Percentiles rank a stretch among this genome's conserved stretches.
These are phyloP conservation scores for Epinephelus coioides DNA, from an alignment of 2,797 vertebrate species.

Conservation along the genomic window DNA sequence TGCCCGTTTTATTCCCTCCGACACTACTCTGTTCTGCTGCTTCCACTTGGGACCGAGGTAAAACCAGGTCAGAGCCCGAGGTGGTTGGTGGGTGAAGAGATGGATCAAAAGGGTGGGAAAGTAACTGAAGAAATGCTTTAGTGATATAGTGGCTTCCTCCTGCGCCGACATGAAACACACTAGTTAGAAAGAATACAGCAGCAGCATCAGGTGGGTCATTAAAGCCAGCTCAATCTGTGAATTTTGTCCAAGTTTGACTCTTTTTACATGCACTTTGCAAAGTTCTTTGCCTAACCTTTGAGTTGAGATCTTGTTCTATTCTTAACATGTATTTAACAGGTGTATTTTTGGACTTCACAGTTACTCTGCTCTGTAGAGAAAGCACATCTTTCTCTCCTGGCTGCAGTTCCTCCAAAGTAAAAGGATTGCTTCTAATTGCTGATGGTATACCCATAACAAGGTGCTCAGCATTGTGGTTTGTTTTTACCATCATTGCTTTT, in stretches of 20 bases:
- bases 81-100: conserved; percentile 31
- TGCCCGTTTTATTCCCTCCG: conserved; percentile 21
- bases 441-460: conserved; percentile 8
- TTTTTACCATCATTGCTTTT: conserved; percentile 14
- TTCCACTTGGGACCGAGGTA: conserved; percentile 35
- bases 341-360: conserved; percentile 8
- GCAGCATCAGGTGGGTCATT: conserved; percentile 8
- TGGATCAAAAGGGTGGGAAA: conserved; percentile 16
- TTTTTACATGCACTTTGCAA: neutral
- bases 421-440: neutral
- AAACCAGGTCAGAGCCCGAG: conserved; percentile 56
- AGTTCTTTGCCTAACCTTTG: neutral
- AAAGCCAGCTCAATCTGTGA: neutral
- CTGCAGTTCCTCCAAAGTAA: neutral
- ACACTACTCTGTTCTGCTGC: conserved; percentile 21
- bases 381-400: neutral
- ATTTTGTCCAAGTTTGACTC: neutral
- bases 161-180: neutral
- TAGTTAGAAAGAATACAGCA: neutral
- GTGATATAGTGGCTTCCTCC: neutral
- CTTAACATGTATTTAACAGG: neutral
- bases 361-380: neutral
- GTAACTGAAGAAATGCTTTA: conserved; percentile 8
- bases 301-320: neutral
- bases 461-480: conserved; percentile 3